These are phyloP conservation scores for Amiota minor DNA, from an alignment of 2,888 invertebrate species.

Conservation along the genomic window DNA sequence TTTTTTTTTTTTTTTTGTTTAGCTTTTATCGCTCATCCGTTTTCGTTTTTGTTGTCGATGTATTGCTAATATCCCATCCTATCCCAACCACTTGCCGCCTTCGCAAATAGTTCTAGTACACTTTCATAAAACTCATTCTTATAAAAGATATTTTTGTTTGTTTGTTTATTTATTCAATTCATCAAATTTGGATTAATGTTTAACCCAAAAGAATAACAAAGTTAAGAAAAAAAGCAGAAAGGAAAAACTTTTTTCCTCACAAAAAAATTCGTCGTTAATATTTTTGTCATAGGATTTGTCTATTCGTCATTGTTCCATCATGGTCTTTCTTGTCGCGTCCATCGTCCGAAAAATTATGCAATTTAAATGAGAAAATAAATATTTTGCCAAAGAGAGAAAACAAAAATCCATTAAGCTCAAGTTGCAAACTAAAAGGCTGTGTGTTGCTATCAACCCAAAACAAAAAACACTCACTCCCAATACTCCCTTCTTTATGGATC, in stretches of 20 bases:
- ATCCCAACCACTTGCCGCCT: too few species aligned
- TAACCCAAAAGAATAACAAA: neutral
- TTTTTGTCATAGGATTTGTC: conserved; percentile 13
- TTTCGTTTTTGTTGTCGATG: too few species aligned
- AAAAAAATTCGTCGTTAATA: neutral
- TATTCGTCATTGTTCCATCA: neutral
- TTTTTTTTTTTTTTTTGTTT: neutral
- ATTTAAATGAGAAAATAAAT: conserved; percentile 19
- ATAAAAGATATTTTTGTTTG: neutral
- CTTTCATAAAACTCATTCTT: neutral
- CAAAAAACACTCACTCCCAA: neutral
- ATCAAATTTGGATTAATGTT: conserved; percentile 25
- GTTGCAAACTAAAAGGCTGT: conserved; percentile 22
- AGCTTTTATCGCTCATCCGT: neutral
- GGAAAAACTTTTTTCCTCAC: neutral
- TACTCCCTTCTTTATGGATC: neutral
- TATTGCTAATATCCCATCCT: neutral
- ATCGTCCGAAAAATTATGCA: conserved; percentile 11
- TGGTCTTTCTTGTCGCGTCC: neutral
- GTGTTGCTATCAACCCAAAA: neutral
- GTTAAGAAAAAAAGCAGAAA: neutral
- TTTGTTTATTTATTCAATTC: conserved; percentile 21
- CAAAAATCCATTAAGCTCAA: conserved; percentile 29
- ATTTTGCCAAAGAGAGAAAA: conserved; percentile 3
- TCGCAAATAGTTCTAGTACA: neutral